phyloP scores from a whole-genome alignment of 1,140 invertebrate species.

The Bombus sylvicola region DNA sequence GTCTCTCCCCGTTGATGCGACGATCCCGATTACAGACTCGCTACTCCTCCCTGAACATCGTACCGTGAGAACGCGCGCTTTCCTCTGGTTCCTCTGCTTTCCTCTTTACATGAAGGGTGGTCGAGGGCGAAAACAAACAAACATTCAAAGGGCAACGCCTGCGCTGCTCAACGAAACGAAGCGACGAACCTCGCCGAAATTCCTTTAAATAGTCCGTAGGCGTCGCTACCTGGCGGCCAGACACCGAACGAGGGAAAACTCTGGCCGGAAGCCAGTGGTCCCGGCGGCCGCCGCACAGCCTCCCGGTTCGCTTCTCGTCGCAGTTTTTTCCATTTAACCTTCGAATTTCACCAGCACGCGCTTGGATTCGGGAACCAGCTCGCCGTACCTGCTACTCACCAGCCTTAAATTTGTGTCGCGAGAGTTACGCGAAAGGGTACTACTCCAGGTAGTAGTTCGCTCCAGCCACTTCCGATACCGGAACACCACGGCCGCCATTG shows the following conservation, averaged over 20 bases:
- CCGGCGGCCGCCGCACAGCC: constrained; percentile 62
- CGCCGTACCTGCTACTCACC: too few relatives aligned
- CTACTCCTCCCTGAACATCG: constrained; percentile 34
- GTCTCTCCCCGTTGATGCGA: not conserved
- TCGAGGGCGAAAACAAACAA: constrained; percentile 67
- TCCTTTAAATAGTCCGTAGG: constrained; percentile 82
- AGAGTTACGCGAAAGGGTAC: not conserved
- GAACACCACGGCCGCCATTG: not conserved
- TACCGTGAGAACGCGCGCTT: constrained; percentile 19
- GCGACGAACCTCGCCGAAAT: constrained; percentile 76
- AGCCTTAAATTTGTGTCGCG: too few relatives aligned
- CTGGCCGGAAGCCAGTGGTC: constrained; percentile 76
- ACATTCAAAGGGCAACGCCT: constrained; percentile 79
- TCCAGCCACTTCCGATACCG: constrained; percentile 1
- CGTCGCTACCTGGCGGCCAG: constrained; percentile 78
- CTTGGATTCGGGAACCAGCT: not conserved
- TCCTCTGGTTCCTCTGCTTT: constrained; percentile 1
- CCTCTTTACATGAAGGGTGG: constrained; percentile 61
- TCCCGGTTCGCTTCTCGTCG: constrained; percentile 45
- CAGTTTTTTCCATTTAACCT: constrained; percentile 68
- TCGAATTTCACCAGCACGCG: constrained; percentile 49
- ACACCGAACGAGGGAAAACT: constrained; percentile 73
- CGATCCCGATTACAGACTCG: not conserved
- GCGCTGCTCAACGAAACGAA: constrained; percentile 82
- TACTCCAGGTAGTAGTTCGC: not conserved